These are phyloP conservation scores for Coelopa pilipes DNA, from an alignment of 2,888 invertebrate species.

Conservation along the genomic window DNA sequence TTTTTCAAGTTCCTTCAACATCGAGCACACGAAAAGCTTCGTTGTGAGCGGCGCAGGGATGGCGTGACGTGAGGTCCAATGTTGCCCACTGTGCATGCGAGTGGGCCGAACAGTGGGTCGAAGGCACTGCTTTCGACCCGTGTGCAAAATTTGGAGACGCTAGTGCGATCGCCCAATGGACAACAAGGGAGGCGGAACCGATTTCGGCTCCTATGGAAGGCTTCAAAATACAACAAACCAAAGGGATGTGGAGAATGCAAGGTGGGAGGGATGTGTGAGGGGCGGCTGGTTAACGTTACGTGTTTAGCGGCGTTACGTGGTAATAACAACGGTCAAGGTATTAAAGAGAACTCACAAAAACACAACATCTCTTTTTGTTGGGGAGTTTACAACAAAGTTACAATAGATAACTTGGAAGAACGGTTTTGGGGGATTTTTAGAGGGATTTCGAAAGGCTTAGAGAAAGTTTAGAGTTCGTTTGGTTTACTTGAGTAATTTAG, in stretches of 20 bases:
- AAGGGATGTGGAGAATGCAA: not conserved
- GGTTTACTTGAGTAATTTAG: not conserved
- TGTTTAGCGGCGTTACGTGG: not conserved
- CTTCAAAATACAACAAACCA: constrained; percentile 18
- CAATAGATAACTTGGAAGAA: not conserved
- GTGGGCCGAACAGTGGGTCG: too few relatives aligned
- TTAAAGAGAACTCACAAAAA: constrained; percentile 19
- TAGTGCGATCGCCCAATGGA: too few relatives aligned
- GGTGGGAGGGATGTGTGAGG: not conserved
- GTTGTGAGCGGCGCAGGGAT: constrained; percentile 2
- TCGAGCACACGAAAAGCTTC: constrained; percentile 16
- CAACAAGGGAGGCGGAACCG: too few relatives aligned
- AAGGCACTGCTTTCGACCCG: too few relatives aligned
- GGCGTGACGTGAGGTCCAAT: too few relatives aligned
- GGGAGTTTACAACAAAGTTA: constrained; percentile 30
- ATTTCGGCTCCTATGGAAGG: too few relatives aligned
- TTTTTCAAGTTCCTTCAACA: too few relatives aligned
- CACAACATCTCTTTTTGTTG: constrained; percentile 22
- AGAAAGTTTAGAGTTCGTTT: not conserved
- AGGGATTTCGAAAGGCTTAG: constrained; percentile 2
- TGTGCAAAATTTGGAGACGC: too few relatives aligned
- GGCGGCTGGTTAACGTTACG: not conserved
- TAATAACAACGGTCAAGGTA: not conserved
- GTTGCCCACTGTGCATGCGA: too few relatives aligned
- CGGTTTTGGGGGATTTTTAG: constrained; percentile 19